Base-by-base conservation (phyloP, 2,888 invertebrate genomes). In the Chouioia cunea region DNA sequence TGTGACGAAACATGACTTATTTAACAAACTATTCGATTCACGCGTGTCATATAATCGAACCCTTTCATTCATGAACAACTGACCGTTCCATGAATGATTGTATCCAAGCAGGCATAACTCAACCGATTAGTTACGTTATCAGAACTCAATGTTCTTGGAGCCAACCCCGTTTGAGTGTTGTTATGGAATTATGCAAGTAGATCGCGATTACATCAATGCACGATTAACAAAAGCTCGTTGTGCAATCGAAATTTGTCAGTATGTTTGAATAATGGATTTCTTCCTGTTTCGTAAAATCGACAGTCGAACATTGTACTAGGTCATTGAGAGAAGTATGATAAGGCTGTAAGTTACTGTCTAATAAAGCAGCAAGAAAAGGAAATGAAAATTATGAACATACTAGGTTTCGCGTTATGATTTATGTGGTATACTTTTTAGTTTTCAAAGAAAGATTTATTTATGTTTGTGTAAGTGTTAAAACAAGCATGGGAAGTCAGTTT, bases 141-240 rank as follows among this genome's bases (percentile, higher is more conserved):
- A 18, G 8, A 16, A 16, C 15, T 50, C 47, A 62, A 16, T 36
- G 6, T 12, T 1, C 48, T 23, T 44, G 48, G 54, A 44, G n/a
- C 15, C 36, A 36, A 36, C 36, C 62, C 16, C 16, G 16, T 16
- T 18, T 23, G n/a, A 18, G 69, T 63, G n/a, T 62, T 57, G 48
- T 70, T 69, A 73, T 73, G 73, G n/a, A 70, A 73, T 73, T 70
- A 73, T 73, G 69, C 73, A 73, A 72, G 36, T 6, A 6, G 62
- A 60, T 56, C 47, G 18, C 48, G 48, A 65, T 57, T 70, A 66
- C 44, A 64, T 64, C n/a, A 57, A 60, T 20, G 62, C 53, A 43
- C 62, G 62, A 72, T 72, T 69, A 72, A 69, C 72, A 57, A 72
- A 68, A 67, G 52, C 23, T 16, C 58, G 4, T 57, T 16, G 15